Base-by-base conservation (phyloP, 2,888 invertebrate genomes). In the Colletes collaris region DNA sequence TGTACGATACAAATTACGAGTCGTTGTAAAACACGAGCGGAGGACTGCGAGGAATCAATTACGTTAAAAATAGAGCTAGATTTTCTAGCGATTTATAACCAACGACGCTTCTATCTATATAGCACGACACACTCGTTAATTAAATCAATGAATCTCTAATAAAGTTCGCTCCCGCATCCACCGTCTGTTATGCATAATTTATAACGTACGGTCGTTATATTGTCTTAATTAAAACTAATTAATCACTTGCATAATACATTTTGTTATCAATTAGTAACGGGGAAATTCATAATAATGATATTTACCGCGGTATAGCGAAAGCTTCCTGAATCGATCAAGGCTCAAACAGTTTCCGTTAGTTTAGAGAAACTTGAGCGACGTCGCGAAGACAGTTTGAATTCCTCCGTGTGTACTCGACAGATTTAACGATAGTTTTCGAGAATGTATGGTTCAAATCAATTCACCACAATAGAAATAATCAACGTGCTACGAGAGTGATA, bases 1-100 rank as follows among this genome's bases (percentile, higher is more conserved):
- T 3, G 8, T 35, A 49, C 66, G 66, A 75, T 70, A 75, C 59
- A 44, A 76, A 55, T 81, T 65, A 69, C 16, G 63, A 27, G 44
- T 67, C 62, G 44, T 46, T 44, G 65, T 40, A n/a, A 35, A 27
- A 35, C 13, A 58, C 49, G 37, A 27, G 49, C 8, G 46, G 16
- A 8, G 52, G n/a, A 10, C 56, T 10, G 35, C 11, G 16, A 11
- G 44, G 46, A 65, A 56, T 19, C 37, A n/a, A 69, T 27, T 27
- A 4, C n/a, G 40, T n/a, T 60, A 44, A 44, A 67, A 67, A 58
- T 49, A 55, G 46, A 37, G n/a, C 5, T 4, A 5, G 2, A 44
- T 27, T 27, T 44, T 44, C 13, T 2, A 10, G 19, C 59, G 44
- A 70, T 64, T 58, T 49, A 50, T 50, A 50, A 74, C 58, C 44